Percentiles rank a stretch among this genome's conserved stretches.
Conservation (phyloP, 2,797 vertebrate genomes). For the Sitta carolinensis region DNA sequence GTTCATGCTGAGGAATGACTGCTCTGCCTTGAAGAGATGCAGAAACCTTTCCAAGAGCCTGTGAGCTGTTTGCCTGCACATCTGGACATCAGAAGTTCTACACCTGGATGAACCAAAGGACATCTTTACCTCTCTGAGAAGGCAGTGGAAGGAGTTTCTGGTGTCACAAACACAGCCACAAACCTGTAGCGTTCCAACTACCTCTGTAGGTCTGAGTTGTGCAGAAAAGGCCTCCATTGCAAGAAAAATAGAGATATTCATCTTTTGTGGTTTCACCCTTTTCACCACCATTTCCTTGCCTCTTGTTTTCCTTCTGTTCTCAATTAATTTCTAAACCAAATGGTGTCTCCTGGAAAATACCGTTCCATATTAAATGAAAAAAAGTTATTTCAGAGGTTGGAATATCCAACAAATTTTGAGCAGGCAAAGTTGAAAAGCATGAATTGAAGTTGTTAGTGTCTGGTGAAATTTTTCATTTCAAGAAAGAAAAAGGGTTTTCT, state of each 20-base stretch:
- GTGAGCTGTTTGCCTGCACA: rapidly evolving
- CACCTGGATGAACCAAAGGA: not conserved
- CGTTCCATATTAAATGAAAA: not conserved
- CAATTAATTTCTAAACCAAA: not conserved
- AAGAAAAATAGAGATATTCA: not conserved
- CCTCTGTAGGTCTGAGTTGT: not conserved
- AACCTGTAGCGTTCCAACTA: not conserved
- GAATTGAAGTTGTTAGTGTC: not conserved
- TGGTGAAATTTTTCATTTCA: not conserved
- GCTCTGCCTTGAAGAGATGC: not conserved
- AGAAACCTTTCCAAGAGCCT: not conserved
- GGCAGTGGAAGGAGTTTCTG: not conserved
- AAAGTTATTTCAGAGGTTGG: not conserved
- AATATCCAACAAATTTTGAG: not conserved
- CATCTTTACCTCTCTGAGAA: not conserved
- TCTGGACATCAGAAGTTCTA: not conserved
- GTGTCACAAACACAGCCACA: not conserved
- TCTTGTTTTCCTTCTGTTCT: not conserved
- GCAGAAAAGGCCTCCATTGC: not conserved
- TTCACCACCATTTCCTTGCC: not conserved
- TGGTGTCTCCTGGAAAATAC: not conserved
- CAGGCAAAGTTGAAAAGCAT: not conserved
- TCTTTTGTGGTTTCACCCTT: not conserved
- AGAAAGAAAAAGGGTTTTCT: not conserved
- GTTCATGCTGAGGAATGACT: not conserved